A percentile compares a stretch with the other conserved stretches of the same genome.
phyloP scores from a whole-genome alignment of 2,113 vertebrate species.

The Puffinus mauretanicus region DNA sequence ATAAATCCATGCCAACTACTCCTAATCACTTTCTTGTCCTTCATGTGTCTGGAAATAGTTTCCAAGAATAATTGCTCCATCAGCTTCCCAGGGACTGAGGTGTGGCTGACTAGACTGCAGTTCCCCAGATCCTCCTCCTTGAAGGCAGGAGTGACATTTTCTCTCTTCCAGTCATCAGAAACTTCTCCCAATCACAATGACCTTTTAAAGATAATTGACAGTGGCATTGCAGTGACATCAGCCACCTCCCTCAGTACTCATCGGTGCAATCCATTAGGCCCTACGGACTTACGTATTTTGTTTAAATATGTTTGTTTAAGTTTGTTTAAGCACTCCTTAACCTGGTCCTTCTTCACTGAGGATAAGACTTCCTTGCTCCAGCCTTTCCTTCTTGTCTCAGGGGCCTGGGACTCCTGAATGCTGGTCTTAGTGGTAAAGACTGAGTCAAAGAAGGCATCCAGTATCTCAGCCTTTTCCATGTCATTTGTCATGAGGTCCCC shows the following conservation, averaged over 20 bases:
- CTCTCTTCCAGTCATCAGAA: background rate
- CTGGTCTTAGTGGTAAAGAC: background rate
- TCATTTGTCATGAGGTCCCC: background rate
- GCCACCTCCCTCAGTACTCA: background rate
- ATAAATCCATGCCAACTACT: background rate
- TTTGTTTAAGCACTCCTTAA: background rate
- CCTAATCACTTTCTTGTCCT: background rate
- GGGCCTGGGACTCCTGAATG: background rate
- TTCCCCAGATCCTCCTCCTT: background rate
- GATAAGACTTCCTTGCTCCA: background rate
- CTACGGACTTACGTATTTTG: background rate
- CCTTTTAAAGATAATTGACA: background rate
- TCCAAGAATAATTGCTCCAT: background rate
- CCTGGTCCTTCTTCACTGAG: background rate
- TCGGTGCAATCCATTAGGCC: background rate
- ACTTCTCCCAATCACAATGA: background rate
- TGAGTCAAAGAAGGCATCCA: background rate
- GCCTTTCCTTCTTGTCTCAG: background rate
- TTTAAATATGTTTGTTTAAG: background rate
- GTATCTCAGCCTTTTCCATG: background rate
- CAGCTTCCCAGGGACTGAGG: fast-evolving
- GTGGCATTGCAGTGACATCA: background rate
- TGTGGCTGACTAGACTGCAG: background rate
- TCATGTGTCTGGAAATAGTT: background rate
- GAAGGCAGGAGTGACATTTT: background rate